phyloP scores from a whole-genome alignment of 1,140 invertebrate genomes.

The Bathynomus jamesi region DNA sequence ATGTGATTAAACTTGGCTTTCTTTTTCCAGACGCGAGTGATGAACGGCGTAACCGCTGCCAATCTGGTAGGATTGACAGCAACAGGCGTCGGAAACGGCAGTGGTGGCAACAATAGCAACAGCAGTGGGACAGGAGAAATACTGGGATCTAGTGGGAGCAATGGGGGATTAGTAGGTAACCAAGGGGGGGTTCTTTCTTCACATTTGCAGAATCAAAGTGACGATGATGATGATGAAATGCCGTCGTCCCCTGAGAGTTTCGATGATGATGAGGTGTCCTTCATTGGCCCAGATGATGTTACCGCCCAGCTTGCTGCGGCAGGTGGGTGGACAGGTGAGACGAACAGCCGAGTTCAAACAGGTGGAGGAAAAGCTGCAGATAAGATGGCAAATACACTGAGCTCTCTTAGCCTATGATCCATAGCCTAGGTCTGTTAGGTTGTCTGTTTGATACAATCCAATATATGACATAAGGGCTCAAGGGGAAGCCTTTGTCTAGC shows the following conservation, averaged over 20 bases:
- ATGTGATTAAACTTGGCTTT: too few relatives aligned
- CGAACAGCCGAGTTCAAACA: neutral
- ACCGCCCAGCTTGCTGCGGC: constrained; percentile 90
- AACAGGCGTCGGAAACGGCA: constrained; percentile 4
- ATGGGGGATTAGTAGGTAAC: constrained; percentile 7
- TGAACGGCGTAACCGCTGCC: constrained; percentile 26
- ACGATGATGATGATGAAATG: constrained; percentile 43
- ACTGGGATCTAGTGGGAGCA: constrained; percentile 1
- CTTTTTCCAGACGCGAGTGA: constrained; percentile 7
- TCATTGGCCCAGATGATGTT: constrained; percentile 73
- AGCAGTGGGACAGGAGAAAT: constrained; percentile 13
- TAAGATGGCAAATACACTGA: neutral
- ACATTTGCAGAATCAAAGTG: constrained; percentile 17
- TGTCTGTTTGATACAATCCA: too few relatives aligned
- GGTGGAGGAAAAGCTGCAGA: neutral
- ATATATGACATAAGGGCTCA: too few relatives aligned
- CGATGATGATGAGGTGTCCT: constrained; percentile 59
- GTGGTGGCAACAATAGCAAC: constrained; percentile 10
- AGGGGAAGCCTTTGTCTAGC: too few relatives aligned
- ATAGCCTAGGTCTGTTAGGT: too few relatives aligned
- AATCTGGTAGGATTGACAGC: constrained; percentile 9
- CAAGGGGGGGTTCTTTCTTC: constrained; percentile 10
- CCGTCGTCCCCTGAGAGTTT: constrained; percentile 57
- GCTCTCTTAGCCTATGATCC: too few relatives aligned
- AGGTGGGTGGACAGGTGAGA: constrained; percentile 52